These are phyloP conservation scores for Euleptes europaea DNA, from an alignment of 2,113 vertebrate species.

Conservation along the genomic window DNA sequence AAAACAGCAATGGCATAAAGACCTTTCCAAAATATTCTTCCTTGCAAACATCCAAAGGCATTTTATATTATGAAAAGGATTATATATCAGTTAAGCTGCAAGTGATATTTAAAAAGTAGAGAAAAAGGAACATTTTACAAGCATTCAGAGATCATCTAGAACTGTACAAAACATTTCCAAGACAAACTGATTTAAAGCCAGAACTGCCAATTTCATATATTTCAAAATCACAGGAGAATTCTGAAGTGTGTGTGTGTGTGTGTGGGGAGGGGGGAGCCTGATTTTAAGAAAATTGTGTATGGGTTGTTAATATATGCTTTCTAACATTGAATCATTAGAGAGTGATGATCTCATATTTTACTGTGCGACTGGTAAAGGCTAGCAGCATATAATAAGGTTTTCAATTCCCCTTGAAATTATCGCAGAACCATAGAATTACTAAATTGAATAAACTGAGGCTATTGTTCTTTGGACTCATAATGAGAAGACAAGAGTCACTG, in stretches of 20 bases:
- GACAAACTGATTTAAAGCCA: slow-evolving; percentile 19
- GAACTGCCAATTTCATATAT: not conserved
- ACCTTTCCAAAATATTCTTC: slow-evolving; percentile 50
- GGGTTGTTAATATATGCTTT: not conserved
- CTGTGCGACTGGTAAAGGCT: not conserved
- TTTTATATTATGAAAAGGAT: slow-evolving; percentile 66
- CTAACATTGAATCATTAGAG: not conserved
- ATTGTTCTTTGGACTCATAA: too few relatives aligned
- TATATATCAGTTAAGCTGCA: slow-evolving; percentile 56
- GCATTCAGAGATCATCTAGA: slow-evolving; percentile 42
- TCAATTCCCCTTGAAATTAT: not conserved
- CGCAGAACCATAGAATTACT: not conserved
- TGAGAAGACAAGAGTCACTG: too few relatives aligned
- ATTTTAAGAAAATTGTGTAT: not conserved
- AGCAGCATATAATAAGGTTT: not conserved
- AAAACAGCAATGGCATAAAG: slow-evolving; percentile 53
- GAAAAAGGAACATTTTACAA: slow-evolving; percentile 42
- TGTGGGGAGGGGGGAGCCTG: too few relatives aligned
- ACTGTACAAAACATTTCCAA: slow-evolving; percentile 39
- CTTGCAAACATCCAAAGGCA: slow-evolving; percentile 58
- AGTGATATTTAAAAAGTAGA: slow-evolving; percentile 59
- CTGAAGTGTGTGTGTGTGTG: too few relatives aligned
- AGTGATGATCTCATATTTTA: not conserved
- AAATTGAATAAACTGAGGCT: too few relatives aligned
- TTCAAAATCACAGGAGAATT: not conserved